A percentile compares a stretch with the other conserved stretches of the same genome.
Evolutionary conservation across 2,888 invertebrate species (phyloP).

Genomic region (Labia minor): DNA sequence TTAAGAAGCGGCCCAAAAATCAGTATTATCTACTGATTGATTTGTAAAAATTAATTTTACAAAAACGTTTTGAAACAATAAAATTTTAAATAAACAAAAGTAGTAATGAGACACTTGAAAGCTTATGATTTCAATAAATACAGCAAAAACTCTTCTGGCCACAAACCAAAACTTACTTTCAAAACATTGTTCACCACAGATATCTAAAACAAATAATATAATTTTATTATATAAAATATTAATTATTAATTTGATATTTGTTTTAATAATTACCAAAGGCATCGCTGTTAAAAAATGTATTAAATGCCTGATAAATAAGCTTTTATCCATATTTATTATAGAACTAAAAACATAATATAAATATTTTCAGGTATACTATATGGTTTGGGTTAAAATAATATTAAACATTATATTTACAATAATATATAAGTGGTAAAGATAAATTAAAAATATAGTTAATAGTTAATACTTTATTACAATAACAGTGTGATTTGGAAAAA

Average conservation of each 20-base stretch:
- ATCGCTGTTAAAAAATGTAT: conserved; percentile 70
- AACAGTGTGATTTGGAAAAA: too few species aligned
- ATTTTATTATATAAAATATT: conserved; percentile 19
- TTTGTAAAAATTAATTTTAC: too few species aligned
- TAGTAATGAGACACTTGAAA: too few species aligned
- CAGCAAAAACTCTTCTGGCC: too few species aligned
- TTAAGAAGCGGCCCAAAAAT: too few species aligned
- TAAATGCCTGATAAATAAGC: conserved; percentile 63
- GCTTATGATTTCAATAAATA: too few species aligned
- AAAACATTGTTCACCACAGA: conserved; percentile 86
- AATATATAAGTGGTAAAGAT: too few species aligned
- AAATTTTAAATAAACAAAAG: too few species aligned
- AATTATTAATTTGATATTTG: neutral
- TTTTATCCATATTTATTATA: conserved; percentile 77
- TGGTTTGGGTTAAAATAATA: conserved; percentile 22
- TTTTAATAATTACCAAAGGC: conserved; percentile 67
- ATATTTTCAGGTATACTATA: conserved; percentile 17
- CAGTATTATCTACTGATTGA: too few species aligned
- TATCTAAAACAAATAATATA: conserved; percentile 51
- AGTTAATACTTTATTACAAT: too few species aligned
- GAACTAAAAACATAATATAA: conserved; percentile 50
- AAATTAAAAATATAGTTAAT: neutral
- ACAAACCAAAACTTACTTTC: conserved; percentile 52
- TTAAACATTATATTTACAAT: too few species aligned
- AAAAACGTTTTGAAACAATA: too few species aligned